phyloP scores from a whole-genome alignment of 2,888 invertebrate species.

The Polietes domitor region DNA sequence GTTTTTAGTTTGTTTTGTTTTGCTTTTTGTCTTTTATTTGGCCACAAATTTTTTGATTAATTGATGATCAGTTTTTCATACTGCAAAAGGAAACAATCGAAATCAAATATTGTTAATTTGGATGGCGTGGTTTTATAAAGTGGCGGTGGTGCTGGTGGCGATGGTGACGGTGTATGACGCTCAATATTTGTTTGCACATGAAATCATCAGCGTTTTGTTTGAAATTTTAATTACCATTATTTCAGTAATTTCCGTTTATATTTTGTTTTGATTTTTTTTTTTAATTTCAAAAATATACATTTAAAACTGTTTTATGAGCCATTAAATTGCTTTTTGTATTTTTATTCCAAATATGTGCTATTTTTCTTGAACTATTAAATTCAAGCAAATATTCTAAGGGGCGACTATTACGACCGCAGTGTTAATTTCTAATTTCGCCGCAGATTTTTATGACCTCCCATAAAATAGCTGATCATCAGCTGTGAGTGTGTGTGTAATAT shows the following conservation, averaged over 20 bases:
- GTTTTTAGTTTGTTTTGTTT: conserved; percentile 37
- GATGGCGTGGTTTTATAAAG: too few relatives aligned
- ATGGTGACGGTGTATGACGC: not conserved
- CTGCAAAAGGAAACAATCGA: not conserved
- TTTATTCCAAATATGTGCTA: too few relatives aligned
- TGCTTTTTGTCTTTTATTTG: conserved; percentile 42
- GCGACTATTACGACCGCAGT: too few relatives aligned
- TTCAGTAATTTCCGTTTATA: not conserved
- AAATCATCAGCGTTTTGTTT: conserved; percentile 26
- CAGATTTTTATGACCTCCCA: too few relatives aligned
- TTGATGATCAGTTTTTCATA: conserved; percentile 24
- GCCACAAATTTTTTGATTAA: conserved; percentile 59
- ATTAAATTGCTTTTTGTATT: conserved; percentile 23
- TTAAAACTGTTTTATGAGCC: conserved; percentile 46
- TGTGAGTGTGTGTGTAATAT: too few relatives aligned
- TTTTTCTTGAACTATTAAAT: too few relatives aligned
- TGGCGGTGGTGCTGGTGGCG: too few relatives aligned
- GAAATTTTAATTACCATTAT: conserved; percentile 12
- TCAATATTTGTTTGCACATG: conserved; percentile 44
- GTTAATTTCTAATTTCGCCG: too few relatives aligned
- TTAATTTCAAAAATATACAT: conserved; percentile 7
- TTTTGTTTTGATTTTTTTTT: not conserved
- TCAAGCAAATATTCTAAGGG: too few relatives aligned
- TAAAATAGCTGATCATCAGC: too few relatives aligned
- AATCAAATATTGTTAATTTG: not conserved